Base-by-base conservation (phyloP, 2,113 vertebrate species). In the Pelecanoides urinatrix region DNA sequence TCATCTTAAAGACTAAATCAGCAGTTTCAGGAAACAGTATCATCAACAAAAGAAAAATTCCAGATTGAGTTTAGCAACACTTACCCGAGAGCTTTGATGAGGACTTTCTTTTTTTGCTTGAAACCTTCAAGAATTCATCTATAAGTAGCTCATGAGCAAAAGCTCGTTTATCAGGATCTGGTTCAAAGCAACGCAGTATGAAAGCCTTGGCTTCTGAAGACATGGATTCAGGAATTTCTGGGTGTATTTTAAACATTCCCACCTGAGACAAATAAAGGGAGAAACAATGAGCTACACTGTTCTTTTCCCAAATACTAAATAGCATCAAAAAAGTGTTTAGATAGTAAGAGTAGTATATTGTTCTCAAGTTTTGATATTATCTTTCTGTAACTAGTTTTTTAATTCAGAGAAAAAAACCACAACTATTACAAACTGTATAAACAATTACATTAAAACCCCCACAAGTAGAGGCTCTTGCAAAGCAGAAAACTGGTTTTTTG, bases 161-260 rank as follows among this genome's bases (percentile, higher is more conserved):
- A 91, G 99, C 98, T 17, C 99, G 98, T n/a, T 97, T 98, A 95
- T 99, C 99, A 4, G 99, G 99, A 92, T 99, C 99, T 4, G 99
- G 99, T 96, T 99, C 99, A 77, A 99, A 99, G 97, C 99, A 99
- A 61, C 98, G 98, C 88, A 99, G 26, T 94, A 99, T 99, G 94
- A 99, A 99, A 1, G 99, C 99, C 93, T 99, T 99, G 94, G 99
- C 99, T 97, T 99, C 99, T 59, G 96, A 94, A 1, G 99, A 99
- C 99, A 99, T 99, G 94, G 99, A 99, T 89, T 99, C 99, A 8
- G 99, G 99, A 95, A 99, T 99, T 98, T 99, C 99, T 2, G 99
- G 99, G 86, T 99, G 99, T 97, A 99, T 99, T 98, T 99, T 99
- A 95, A 99, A 99, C 99, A 99, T 99, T 59, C 99, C 99, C 88